phyloP scores from a whole-genome alignment of 2,888 invertebrate species.

The Tachystola acroxantha region DNA sequence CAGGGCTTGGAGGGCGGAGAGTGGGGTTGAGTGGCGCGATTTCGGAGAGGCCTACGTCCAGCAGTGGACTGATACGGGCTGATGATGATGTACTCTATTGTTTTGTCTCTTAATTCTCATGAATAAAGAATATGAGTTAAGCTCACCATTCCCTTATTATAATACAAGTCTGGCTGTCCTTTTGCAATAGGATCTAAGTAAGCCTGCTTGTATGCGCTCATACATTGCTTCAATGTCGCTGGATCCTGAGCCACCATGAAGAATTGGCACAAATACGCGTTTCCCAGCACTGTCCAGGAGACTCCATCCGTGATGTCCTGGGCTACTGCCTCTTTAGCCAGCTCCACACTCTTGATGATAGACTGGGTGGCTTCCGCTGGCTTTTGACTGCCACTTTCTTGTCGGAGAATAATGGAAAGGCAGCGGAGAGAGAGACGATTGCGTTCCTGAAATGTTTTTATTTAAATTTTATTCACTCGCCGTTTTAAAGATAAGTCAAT shows the following conservation, averaged over 20 bases:
- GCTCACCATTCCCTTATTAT: constrained; percentile 90
- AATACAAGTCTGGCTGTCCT: constrained; percentile 88
- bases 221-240: constrained; percentile 82
- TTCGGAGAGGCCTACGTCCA: no score
- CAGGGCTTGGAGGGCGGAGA: no score
- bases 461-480: no score
- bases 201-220: constrained; percentile 90
- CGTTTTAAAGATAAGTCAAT: no score
- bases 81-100: no score
- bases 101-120: no score
- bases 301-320: constrained; percentile 86
- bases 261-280: constrained; percentile 89
- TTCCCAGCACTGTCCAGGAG: constrained; percentile 91
- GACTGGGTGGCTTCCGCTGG: constrained; percentile 76
- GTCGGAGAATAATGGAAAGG: constrained; percentile 88
- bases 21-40: no score
- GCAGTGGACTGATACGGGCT: no score
- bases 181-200: constrained; percentile 83
- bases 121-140: no score
- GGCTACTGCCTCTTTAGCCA: constrained; percentile 90
- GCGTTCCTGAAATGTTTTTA: constrained; percentile 76
- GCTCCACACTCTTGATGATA: constrained; percentile 84
- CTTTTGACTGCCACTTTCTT: constrained; percentile 66
- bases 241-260: constrained; percentile 87
- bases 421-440: constrained; percentile 88